phyloP scores from a whole-genome alignment of 1,140 invertebrate genomes.

The Aphis craccivora region DNA sequence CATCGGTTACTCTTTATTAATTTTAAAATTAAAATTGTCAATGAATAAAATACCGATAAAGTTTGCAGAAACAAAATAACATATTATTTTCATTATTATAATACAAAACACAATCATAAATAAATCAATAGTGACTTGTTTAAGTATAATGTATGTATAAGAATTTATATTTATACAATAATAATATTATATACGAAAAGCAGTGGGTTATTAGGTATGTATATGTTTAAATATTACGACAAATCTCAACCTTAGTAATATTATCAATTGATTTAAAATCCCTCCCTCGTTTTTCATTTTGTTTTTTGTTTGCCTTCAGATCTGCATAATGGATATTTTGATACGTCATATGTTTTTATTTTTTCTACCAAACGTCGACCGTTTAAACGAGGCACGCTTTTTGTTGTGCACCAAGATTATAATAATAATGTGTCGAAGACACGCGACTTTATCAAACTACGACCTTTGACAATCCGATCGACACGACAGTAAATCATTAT shows the following conservation, averaged over 20 bases:
- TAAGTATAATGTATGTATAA: no score
- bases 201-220: no score
- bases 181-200: neutral
- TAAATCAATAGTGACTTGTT: neutral
- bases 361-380: neutral
- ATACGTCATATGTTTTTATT: conserved; percentile 16
- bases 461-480: conserved; percentile 8
- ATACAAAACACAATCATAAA: neutral
- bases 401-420: neutral
- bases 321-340: conserved; percentile 28
- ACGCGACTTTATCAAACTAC: neutral
- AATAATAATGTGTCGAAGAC: conserved; percentile 22
- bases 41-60: neutral
- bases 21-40: no score
- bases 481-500: neutral
- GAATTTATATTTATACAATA: neutral
- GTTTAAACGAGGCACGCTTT: conserved; percentile 32
- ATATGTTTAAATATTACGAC: neutral
- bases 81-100: neutral
- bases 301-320: neutral
- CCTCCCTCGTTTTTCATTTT: neutral
- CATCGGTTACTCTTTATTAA: neutral
- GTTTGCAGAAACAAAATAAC: neutral
- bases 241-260: neutral
- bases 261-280: neutral